Percentiles rank a stretch among this genome's conserved stretches.
phyloP scores from a whole-genome alignment of 2,888 invertebrate genomes.

The Mesochorus sp. region DNA sequence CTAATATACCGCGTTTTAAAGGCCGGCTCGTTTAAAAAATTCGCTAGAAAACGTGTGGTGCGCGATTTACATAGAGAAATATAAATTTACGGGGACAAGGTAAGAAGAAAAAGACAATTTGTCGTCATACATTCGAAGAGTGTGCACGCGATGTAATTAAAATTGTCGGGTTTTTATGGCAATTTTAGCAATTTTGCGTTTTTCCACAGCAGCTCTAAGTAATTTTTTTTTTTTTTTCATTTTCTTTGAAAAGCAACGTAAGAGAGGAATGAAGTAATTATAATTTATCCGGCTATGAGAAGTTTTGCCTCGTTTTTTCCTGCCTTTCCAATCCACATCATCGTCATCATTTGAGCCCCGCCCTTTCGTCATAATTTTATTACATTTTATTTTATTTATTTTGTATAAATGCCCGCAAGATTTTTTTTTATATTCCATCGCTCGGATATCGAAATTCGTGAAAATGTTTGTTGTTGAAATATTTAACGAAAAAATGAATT shows the following conservation, averaged over 20 bases:
- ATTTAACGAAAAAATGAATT: constrained; percentile 8
- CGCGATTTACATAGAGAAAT: constrained; percentile 58
- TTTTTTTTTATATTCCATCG: too few species aligned
- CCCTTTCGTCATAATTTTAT: constrained; percentile 12
- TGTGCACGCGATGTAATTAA: constrained; percentile 67
- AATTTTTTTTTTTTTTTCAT: neutral
- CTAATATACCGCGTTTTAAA: neutral
- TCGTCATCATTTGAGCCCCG: neutral
- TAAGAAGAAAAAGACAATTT: constrained; percentile 13
- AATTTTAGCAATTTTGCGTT: constrained; percentile 71
- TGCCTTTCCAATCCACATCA: neutral
- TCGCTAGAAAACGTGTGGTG: constrained; percentile 45
- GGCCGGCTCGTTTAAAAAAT: constrained; percentile 7
- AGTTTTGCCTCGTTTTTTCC: constrained; percentile 32
- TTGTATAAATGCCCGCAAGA: too few species aligned
- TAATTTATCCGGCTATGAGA: constrained; percentile 66
- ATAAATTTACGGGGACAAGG: constrained; percentile 44
- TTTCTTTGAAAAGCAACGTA: constrained; percentile 59
- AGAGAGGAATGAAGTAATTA: constrained; percentile 69
- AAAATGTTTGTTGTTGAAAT: too few species aligned
- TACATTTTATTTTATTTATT: neutral
- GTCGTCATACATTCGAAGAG: constrained; percentile 6
- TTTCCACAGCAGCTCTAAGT: neutral
- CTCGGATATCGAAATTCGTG: neutral
- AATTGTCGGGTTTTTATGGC: constrained; percentile 71